Evolutionary conservation across 2,113 vertebrate genomes (phyloP).

Genomic region (Montifringilla adamsi): DNA sequence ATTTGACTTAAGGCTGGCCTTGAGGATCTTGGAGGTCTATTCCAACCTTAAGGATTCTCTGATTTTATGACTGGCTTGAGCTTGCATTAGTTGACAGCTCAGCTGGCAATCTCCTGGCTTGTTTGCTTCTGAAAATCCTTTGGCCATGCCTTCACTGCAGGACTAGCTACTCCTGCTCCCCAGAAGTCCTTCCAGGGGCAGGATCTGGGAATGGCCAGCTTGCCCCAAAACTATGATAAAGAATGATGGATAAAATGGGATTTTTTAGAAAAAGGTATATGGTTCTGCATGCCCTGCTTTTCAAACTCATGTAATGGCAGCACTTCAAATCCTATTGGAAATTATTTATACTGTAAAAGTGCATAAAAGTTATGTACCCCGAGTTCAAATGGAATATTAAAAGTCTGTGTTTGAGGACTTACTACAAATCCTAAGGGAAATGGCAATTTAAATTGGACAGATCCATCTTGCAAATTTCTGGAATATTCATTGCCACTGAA

Average conservation of each 20-base stretch:
- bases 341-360: background rate
- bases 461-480: constrained; percentile 31
- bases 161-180: background rate
- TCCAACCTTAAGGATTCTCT: background rate
- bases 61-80: background rate
- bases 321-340: background rate
- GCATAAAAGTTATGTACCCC: background rate
- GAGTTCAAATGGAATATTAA: background rate
- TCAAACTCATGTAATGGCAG: background rate
- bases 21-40: background rate
- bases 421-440: background rate
- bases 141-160: background rate
- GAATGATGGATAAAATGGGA: background rate
- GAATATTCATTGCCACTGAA: constrained; percentile 1
- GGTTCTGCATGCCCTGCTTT: background rate
- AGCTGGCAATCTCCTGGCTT: background rate
- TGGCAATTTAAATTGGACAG: background rate
- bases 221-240: background rate
- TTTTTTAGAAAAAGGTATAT: background rate
- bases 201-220: background rate
- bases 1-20: background rate
- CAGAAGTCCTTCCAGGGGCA: background rate
- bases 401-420: background rate
- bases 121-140: background rate
- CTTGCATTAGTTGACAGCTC: background rate